Conservation (phyloP, 2,888 invertebrate genomes). For the Reticulitermes lucifugus region DNA sequence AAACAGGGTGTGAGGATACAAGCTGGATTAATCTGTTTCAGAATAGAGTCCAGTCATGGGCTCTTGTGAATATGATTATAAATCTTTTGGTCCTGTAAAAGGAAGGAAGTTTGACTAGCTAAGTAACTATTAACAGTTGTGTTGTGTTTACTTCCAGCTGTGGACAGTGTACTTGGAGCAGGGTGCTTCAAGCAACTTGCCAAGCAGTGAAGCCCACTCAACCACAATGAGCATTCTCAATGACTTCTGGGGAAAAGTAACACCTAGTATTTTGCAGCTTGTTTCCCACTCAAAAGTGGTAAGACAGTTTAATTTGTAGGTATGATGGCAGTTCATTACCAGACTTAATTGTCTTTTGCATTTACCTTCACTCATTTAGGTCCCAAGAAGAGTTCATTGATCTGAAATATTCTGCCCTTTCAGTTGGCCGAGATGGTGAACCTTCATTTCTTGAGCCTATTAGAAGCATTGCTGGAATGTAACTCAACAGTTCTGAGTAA, state of each 20-base stretch:
- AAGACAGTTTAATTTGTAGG: constrained; percentile 59
- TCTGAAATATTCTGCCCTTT: constrained; percentile 54
- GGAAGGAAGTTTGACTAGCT: too few species aligned
- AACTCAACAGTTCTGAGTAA: constrained; percentile 93
- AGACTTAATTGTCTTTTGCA: too few species aligned
- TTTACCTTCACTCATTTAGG: too few species aligned
- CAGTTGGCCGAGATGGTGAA: constrained; percentile 98
- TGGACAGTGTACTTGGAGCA: constrained; percentile 99
- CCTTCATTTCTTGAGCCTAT: constrained; percentile 92
- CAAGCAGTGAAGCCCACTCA: constrained; percentile 78
- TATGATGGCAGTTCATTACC: too few species aligned
- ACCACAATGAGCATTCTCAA: constrained; percentile 85
- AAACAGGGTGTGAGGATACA: too few species aligned
- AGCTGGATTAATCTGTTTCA: too few species aligned
- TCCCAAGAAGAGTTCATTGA: not conserved
- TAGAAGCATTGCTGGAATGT: constrained; percentile 95
- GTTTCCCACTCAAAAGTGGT: constrained; percentile 93
- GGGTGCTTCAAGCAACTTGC: constrained; percentile 75
- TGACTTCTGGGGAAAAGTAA: constrained; percentile 99
- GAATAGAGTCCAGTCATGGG: too few species aligned
- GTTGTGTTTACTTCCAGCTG: constrained; percentile 66
- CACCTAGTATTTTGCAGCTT: constrained; percentile 93
- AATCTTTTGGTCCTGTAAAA: too few species aligned
- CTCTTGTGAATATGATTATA: too few species aligned
- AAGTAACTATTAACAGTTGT: not conserved